These are phyloP conservation scores for Drosophila ficusphila DNA, from an alignment of 1,140 invertebrate species.

Conservation along the genomic window DNA sequence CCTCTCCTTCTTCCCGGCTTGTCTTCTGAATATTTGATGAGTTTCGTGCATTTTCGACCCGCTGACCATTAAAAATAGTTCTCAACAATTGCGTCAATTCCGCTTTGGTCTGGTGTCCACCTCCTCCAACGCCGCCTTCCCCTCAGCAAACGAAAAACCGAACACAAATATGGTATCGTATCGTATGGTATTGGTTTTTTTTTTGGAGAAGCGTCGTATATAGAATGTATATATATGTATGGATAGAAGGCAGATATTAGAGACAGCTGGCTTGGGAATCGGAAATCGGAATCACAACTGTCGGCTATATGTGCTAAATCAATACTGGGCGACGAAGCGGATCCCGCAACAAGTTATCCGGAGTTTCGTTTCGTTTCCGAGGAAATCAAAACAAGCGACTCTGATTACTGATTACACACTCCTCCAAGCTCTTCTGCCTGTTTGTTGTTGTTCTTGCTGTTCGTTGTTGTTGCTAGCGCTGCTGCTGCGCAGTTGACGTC, in stretches of 20 bases:
- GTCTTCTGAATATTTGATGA: slow-evolving; percentile 68
- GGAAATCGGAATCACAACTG: slow-evolving; percentile 5
- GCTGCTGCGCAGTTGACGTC: slow-evolving; percentile 32
- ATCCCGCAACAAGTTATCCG: slow-evolving; percentile 35
- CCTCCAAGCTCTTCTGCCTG: no score
- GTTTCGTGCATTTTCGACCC: slow-evolving; percentile 70
- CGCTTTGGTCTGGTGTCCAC: slow-evolving; percentile 12
- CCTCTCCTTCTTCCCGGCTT: slow-evolving; percentile 11
- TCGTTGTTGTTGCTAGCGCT: slow-evolving; percentile 27
- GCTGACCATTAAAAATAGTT: slow-evolving; percentile 55
- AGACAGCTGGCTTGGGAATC: slow-evolving; percentile 25
- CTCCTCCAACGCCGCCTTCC: not conserved
- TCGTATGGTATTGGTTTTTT: slow-evolving; percentile 4
- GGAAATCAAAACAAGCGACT: slow-evolving; percentile 30
- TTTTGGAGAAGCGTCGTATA: slow-evolving; percentile 4
- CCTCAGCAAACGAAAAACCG: slow-evolving; percentile 14
- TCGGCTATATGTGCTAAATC: slow-evolving; percentile 20
- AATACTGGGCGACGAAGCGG: slow-evolving; percentile 24
- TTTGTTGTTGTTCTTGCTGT: not conserved
- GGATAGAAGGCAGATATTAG: not conserved
- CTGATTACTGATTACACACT: slow-evolving; percentile 15
- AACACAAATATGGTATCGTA: slow-evolving; percentile 21
- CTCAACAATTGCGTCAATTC: slow-evolving; percentile 56
- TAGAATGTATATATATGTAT: not conserved
- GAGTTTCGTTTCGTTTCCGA: slow-evolving; percentile 9